Evolutionary conservation across 1,140 invertebrate species (phyloP).

Genomic region (Drosophila fuyamai): DNA sequence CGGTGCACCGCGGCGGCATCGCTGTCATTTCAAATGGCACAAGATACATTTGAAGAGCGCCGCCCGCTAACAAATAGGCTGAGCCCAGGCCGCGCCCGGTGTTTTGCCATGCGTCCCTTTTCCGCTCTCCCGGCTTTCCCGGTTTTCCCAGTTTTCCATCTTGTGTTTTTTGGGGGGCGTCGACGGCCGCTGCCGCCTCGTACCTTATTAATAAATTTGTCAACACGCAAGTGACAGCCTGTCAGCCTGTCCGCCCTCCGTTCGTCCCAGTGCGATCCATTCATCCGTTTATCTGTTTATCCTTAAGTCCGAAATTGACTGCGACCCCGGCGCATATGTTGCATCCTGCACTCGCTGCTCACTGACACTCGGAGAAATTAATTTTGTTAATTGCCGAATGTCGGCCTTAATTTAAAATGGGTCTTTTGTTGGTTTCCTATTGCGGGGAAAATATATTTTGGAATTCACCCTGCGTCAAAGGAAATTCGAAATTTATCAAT

Average conservation of each 20-base stretch:
- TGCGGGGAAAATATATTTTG: background rate
- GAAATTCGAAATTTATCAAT: background rate
- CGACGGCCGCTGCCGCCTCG: slow-evolving; percentile 59
- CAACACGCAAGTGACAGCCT: slow-evolving; percentile 83
- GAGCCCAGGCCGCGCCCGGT: slow-evolving; percentile 56
- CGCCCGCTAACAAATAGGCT: slow-evolving; percentile 78
- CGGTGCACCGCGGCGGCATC: slow-evolving; percentile 35
- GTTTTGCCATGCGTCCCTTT: slow-evolving; percentile 24
- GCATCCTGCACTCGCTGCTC: slow-evolving; percentile 51
- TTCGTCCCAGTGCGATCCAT: slow-evolving; percentile 11
- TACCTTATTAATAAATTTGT: slow-evolving; percentile 85
- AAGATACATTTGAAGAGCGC: slow-evolving; percentile 75
- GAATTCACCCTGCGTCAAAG: background rate
- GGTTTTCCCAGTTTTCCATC: slow-evolving; percentile 43
- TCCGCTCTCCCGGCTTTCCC: slow-evolving; percentile 28
- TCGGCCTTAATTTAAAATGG: slow-evolving; percentile 38
- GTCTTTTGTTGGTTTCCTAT: slow-evolving; percentile 8
- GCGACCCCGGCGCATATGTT: slow-evolving; percentile 68
- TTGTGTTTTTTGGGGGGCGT: slow-evolving; percentile 65
- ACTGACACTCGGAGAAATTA: slow-evolving; percentile 48
- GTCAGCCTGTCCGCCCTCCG: slow-evolving; percentile 69
- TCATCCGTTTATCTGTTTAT: slow-evolving; percentile 75
- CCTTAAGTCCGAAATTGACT: slow-evolving; percentile 66
- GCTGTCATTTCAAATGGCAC: slow-evolving; percentile 72
- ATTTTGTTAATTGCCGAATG: slow-evolving; percentile 60